Base-by-base conservation (phyloP, 2,888 invertebrate genomes). In the Creontiades dilutus region DNA sequence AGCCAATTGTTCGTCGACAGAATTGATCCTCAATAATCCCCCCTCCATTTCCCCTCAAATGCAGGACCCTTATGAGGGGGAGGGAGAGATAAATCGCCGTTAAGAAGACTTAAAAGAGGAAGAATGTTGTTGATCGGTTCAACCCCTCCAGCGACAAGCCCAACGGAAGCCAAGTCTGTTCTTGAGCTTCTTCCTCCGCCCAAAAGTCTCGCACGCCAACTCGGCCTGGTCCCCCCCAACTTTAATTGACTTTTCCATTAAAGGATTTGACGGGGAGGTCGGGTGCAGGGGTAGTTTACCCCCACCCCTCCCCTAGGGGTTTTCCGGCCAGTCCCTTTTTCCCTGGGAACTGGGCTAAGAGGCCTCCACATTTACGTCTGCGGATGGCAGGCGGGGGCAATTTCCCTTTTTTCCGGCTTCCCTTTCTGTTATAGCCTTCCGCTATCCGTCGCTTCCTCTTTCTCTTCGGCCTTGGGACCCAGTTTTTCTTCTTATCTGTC, bases 201-300 rank as follows among this genome's bases (percentile, higher is more conserved):
- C 37, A 37, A 7, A 37, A 37, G 37, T 37, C 37, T 37, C 37
- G 37, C 37, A 37, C 68, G 2, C 7, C 12, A 23, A 12, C 68
- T 68, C 13, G 37, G 37, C 37, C 37, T 23, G 12, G 27, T 23
- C n/a, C 23, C 27, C 12, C 3, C 68, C 68, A 68, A 68, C 68
- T 68, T 68, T 68, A 68, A 68, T 68, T 68, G 68, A 68, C 68
- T 68, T 68, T 68, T 68, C 68, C 68, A 68, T 68, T 68, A 68
- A 68, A 68, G 68, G 68, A 68, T 68, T 68, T 68, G 61, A 61
- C 19, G 27, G 27, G 5, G 37, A 7, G 2, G 3, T 23, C 12
- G 68, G 68, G 23, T 19, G 23, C 2, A 68, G 27, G 11, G 68
- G 68, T 19, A 23, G 37, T 37, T 37, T 7, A 37, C 37, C 37